These are phyloP conservation scores for Pseudomyrmex gracilis DNA, from an alignment of 1,140 invertebrate genomes.

Conservation along the genomic window DNA sequence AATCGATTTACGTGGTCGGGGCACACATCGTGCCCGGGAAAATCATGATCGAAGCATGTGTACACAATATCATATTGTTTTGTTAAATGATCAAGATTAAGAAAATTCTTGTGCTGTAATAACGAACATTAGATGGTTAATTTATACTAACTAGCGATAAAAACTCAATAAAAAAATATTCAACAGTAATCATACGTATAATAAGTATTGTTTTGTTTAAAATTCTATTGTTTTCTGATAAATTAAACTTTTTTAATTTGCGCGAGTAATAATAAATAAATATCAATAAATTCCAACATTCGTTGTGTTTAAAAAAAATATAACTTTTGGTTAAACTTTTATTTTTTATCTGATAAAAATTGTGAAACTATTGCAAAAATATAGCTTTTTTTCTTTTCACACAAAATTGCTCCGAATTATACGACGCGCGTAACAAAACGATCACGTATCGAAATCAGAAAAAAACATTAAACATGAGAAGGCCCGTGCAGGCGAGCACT, in stretches of 20 bases:
- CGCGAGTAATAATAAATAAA: neutral
- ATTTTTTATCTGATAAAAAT: slow-evolving; percentile 9
- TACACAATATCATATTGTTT: neutral
- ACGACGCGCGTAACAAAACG: neutral
- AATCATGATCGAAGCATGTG: no score
- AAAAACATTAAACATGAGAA: neutral
- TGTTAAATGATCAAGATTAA: neutral
- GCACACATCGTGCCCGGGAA: neutral
- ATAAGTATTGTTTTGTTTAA: neutral
- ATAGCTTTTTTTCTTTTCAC: neutral
- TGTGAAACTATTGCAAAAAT: neutral
- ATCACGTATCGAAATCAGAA: neutral
- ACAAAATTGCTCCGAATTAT: neutral
- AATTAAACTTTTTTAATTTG: neutral
- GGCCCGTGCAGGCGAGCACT: neutral
- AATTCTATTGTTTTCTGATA: neutral
- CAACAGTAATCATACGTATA: neutral
- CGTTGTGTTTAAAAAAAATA: no score
- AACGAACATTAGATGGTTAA: neutral
- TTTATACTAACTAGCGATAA: neutral
- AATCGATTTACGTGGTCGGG: slow-evolving; percentile 17
- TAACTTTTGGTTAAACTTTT: neutral
- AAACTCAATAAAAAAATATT: no score
- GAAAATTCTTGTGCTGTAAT: neutral
- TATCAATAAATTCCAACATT: neutral